Evolutionary conservation across 2,888 invertebrate species (phyloP).

Genomic region (Onthophagus sagittarius): DNA sequence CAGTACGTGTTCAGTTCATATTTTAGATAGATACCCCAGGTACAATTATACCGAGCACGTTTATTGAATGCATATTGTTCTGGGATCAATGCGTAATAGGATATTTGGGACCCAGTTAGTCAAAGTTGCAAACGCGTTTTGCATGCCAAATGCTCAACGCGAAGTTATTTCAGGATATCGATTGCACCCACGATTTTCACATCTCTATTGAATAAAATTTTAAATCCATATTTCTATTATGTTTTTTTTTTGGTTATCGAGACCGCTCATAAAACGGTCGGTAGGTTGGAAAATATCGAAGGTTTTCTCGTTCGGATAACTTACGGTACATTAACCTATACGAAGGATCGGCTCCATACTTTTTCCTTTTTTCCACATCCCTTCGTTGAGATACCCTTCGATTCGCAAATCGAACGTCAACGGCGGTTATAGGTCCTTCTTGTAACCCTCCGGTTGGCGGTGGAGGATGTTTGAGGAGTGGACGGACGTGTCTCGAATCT

Average conservation of each 20-base stretch:
- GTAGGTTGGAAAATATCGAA: background rate
- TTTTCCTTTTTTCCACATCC: background rate
- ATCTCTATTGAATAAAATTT: background rate
- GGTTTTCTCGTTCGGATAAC: background rate
- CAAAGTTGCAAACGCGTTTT: background rate
- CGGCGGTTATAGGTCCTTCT: background rate
- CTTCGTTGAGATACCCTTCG: no score
- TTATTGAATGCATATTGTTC: background rate
- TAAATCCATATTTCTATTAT: no score
- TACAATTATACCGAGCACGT: background rate
- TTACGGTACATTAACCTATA: background rate
- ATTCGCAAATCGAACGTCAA: background rate
- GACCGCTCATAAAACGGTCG: background rate
- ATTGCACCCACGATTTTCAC: background rate
- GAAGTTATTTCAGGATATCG: background rate
- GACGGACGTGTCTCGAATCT: background rate
- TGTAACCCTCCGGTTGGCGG: background rate
- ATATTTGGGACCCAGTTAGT: background rate
- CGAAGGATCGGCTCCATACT: background rate
- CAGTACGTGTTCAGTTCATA: background rate
- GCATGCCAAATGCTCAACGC: background rate
- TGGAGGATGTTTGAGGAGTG: background rate
- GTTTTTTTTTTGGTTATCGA: background rate
- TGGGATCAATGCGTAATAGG: background rate
- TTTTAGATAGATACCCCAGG: background rate